Percentiles rank a stretch among this genome's conserved stretches.
Evolutionary conservation across 2,888 invertebrate species (phyloP).

Genomic region (Cataglyphis cursor): DNA sequence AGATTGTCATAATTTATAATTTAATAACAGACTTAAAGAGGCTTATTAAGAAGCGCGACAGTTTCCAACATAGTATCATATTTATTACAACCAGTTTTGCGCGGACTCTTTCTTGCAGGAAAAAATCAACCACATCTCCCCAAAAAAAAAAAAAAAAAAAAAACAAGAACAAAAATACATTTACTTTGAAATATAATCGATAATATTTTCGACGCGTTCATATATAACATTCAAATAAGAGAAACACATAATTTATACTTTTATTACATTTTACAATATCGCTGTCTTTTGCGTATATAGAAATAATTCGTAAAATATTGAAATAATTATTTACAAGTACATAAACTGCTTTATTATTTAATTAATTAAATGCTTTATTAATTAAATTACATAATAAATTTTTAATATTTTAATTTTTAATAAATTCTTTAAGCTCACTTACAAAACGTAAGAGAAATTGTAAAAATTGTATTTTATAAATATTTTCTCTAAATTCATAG

Average conservation of each 20-base stretch:
- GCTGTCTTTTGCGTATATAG: background rate
- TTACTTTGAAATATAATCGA: constrained; percentile 6
- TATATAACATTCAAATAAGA: background rate
- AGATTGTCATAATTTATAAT: constrained; percentile 86
- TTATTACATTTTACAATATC: background rate
- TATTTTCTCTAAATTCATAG: constrained; percentile 8
- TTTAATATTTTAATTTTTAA: background rate
- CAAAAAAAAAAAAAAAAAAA: constrained; percentile 2
- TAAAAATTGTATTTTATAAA: background rate
- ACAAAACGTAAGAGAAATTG: background rate
- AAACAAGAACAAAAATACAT: background rate
- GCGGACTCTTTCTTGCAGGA: constrained; percentile 32
- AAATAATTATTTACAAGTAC: too few species aligned
- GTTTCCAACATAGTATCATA: constrained; percentile 83
- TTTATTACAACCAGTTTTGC: constrained; percentile 83
- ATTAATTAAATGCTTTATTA: background rate
- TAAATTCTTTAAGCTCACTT: background rate
- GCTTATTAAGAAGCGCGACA: constrained; percentile 82
- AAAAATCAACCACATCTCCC: constrained; percentile 1
- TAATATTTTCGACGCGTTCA: background rate
- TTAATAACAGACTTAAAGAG: constrained; percentile 85
- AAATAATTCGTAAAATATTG: constrained; percentile 14
- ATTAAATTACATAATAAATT: background rate
- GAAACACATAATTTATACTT: background rate
- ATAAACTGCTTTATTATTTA: background rate